Evolutionary conservation across 2,888 invertebrate species (phyloP), one percentile per base, ranked within the genome.

Genomic region (Chrysomela aeneicollis): DNA sequence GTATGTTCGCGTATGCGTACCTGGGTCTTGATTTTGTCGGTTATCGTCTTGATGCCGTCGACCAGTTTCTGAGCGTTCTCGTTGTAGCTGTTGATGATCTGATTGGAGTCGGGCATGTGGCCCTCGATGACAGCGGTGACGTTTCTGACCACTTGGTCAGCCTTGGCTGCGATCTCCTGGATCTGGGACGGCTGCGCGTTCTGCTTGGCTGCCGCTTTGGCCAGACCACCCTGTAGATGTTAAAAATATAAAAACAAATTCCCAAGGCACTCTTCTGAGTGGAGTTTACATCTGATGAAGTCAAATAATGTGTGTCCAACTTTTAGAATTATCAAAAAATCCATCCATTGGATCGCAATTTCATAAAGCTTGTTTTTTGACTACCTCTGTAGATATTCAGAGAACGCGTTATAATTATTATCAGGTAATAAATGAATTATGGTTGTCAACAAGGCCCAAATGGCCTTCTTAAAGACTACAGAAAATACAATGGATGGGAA

Each of bases 61-160:
- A 79, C 76, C 4, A 82, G 64, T n/a, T 70, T 76, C 69, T 80
- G 77, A 35, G 79, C 74, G 63, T 76, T 76, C 37, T 73, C 71
- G 60, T 74, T 75, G 51, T 81, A 54, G 59, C 73, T 74, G 26
- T 76, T 71, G 22, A 76, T 70, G 15, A 81, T 70, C 55, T 81
- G 71, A 67, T 81, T 76, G 22, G 79, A 74, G 66, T 77, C 76
- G 18, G 76, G 75, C 1, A 76, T 58, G 53, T 76, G 73, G 52
- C 76, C 75, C 55, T 76, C 74, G 10, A 78, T 65, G 9, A 71
- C 61, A 35, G 71, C 57, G 6, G 75, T 77, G 9, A 76, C 76
- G 53, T 78, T 77, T 17, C 77, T 74, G 17, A 78, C 72, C 4
- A 76, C 51, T 52, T 66, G 64, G 66, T 76, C 71, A 17, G 77